Conservation (phyloP, 2,113 vertebrate species). For the Xiphophorus couchianus region DNA sequence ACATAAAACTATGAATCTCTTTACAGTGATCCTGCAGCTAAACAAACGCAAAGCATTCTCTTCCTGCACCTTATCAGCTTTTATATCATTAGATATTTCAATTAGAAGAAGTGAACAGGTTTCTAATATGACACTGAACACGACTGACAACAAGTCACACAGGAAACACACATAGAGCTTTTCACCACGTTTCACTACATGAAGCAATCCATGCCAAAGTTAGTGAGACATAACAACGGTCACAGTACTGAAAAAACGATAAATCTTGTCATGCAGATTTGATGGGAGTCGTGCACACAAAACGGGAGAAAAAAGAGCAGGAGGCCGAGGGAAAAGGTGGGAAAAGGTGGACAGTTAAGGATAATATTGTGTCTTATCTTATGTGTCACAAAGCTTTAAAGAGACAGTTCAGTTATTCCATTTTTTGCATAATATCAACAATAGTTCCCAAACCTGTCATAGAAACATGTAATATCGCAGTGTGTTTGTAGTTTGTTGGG, state of each 20-base stretch:
- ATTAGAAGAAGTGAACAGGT: slow-evolving; percentile 36
- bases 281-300: slow-evolving; percentile 65
- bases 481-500: neutral
- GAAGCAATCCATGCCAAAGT: slow-evolving; percentile 52
- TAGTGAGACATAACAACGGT: slow-evolving; percentile 36
- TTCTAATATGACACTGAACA: slow-evolving; percentile 57
- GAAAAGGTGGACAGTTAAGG: slow-evolving; percentile 40
- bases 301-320: slow-evolving; percentile 30
- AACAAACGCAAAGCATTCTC: slow-evolving; percentile 28
- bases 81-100: slow-evolving; percentile 48
- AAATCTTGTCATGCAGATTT: slow-evolving; percentile 65
- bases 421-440: neutral
- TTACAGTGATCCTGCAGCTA: slow-evolving; percentile 6
- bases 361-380: slow-evolving; percentile 30
- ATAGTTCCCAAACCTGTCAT: neutral
- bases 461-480: neutral
- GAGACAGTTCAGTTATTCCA: neutral
- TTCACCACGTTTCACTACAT: slow-evolving; percentile 54
- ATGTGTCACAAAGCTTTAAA: slow-evolving; percentile 46
- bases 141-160: slow-evolving; percentile 41
- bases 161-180: slow-evolving; percentile 45
- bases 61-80: slow-evolving; percentile 18
- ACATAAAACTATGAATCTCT: slow-evolving; percentile 51
- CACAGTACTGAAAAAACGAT: slow-evolving; percentile 42
- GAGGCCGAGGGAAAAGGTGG: slow-evolving; percentile 45